Base-by-base conservation (phyloP, 2,797 vertebrate genomes). In the Podarcis siculus region DNA sequence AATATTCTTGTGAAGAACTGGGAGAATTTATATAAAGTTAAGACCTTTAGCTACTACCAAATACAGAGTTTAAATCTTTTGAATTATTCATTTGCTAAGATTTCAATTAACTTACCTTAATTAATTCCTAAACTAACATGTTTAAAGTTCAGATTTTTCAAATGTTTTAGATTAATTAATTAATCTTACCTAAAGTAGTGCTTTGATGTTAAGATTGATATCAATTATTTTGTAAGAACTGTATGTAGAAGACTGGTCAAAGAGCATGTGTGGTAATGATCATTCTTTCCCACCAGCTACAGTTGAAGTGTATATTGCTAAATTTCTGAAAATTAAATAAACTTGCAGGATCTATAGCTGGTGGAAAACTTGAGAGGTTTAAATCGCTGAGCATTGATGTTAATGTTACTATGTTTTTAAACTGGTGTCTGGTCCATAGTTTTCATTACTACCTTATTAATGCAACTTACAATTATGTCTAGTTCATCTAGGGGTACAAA, bases 81-180 rank as follows among this genome's bases (percentile, higher is more conserved):
- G 4, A 77, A 81, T 90, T 94, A 78, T 90, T 93, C 45, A 90
- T 9, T 66, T 91, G 82, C 73, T 89, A 90, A 90, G 35, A 25
- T 92, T 90, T 45, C 35, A 92, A 73, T 90, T 90, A 93, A 45
- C 91, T 78, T 91, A 92, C 91, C 35, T 91, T 94, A 90, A 91
- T 93, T 94, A 92, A 84, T 89, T 87, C 55, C 90, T 92, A 89
- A 93, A 87, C 85, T 89, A 55, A 88, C 89, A 71, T 83, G 86
- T 42, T 72, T 86, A 87, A 85, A 90, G 86, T 94, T 90, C 86
- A 82, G 85, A 71, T 81, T 8, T 72, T 67, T 82, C 32, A 55
- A 23, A 21, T 89, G 2, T 17, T 89, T 92, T 84, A 82, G 78
- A 85, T 78, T 73, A 85, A 77, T 83, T 7, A 30, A 73, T 71